A percentile compares a stretch with the other conserved stretches of the same genome.
Conservation (phyloP, 2,888 invertebrate species). For the Drosophila multiciliata region DNA sequence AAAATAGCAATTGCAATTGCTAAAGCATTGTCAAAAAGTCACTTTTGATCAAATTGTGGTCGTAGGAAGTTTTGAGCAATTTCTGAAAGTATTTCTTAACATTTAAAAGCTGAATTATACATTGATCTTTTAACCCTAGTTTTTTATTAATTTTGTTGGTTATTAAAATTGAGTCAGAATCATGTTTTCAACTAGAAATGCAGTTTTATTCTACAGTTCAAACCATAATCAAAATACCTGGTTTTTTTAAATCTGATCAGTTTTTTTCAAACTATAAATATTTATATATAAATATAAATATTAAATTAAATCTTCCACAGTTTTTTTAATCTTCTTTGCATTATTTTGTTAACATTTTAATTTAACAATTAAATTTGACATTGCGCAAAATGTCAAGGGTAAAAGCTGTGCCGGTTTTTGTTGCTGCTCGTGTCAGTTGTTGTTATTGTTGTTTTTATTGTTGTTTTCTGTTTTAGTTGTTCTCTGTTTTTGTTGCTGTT, state of each 20-base stretch:
- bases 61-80: background rate
- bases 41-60: background rate
- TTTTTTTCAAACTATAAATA: background rate
- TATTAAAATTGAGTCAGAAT: background rate
- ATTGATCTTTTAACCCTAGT: too few relatives aligned
- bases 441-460: conserved; percentile 31
- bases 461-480: background rate
- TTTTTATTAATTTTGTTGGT: too few relatives aligned
- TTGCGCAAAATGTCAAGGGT: conserved; percentile 69
- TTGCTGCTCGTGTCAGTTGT: background rate
- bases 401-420: background rate
- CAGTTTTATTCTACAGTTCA: conserved; percentile 7
- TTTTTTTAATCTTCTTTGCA: background rate
- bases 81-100: background rate
- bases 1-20: background rate
- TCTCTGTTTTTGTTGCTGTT: conserved; percentile 21
- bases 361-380: conserved; percentile 65
- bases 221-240: background rate
- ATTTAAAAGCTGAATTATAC: background rate
- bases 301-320: background rate
- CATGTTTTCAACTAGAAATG: background rate
- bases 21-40: background rate
- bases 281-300: background rate
- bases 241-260: background rate
- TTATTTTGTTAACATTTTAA: conserved; percentile 5